These are phyloP conservation scores for Zosterops hypoxanthus DNA, from an alignment of 2,113 vertebrate species.

Conservation along the genomic window DNA sequence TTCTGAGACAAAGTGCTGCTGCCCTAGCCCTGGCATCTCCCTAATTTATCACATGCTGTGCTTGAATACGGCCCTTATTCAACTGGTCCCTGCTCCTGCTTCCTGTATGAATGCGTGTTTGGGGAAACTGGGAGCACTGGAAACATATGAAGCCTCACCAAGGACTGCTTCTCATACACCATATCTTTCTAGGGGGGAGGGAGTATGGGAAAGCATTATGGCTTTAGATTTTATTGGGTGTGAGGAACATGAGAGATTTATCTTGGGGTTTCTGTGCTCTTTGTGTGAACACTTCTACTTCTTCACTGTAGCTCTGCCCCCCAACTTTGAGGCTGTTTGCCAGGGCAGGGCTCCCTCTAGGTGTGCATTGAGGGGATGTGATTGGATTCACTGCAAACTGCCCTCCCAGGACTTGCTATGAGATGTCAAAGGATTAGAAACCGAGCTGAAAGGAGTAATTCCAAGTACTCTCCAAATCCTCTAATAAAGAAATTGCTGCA, in stretches of 20 bases:
- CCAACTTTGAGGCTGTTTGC: not conserved
- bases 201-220: not conserved
- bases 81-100: not conserved
- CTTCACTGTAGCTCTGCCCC: not conserved
- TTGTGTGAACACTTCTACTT: not conserved
- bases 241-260: not conserved
- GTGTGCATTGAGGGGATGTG: not conserved
- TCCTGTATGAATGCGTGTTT: rapidly evolving
- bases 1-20: not conserved
- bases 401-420: not conserved
- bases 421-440: not conserved
- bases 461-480: not conserved
- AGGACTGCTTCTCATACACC: not conserved
- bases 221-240: not conserved
- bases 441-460: not conserved
- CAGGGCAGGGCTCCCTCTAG: not conserved
- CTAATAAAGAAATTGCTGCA: not conserved
- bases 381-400: not conserved
- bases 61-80: not conserved
- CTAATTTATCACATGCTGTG: not conserved
- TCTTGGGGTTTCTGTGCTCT: not conserved
- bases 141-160: not conserved
- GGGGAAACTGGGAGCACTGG: not conserved
- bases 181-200: not conserved
- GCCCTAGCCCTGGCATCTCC: not conserved